Base-by-base conservation (phyloP, 2,113 vertebrate genomes). In the Propithecus coquereli region DNA sequence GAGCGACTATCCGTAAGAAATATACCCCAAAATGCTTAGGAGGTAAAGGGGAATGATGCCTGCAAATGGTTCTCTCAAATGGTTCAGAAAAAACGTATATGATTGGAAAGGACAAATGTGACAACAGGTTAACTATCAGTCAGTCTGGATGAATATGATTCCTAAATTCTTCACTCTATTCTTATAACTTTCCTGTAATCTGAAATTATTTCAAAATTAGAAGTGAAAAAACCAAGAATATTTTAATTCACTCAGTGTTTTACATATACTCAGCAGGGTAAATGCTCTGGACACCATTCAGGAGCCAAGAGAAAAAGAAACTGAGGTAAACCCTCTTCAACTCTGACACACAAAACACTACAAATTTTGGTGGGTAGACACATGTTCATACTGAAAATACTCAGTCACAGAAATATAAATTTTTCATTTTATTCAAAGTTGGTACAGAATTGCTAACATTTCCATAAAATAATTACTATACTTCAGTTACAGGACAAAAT, bases 391-490 rank as follows among this genome's bases (percentile, higher is more conserved):
- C 59, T 57, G 47, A 96, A 95, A 95, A 96, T 47, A 96, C 76
- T 71, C 82, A 97, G 70, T 82, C 96, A 95, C 68, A 94, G 84
- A 79, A 94, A 91, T 65, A 84, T 97, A 81, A 79, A 92, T 66
- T 25, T 95, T 98, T 97, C 97, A 94, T 98, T 99, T 99, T 99
- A 99, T 99, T 99, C 98, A 98, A 99, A 98, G 96, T 98, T 98
- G 98, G 98, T 98, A 99, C 98, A 98, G 98, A 99, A 98, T 97
- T 98, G 98, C 98, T 98, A 98, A 98, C 98, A 98, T 98, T 98
- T 98, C 98, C 98, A 98, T 98, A 99, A 98, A 99, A 98, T 98
- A 98, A 98, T 98, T 97, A 97, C 93, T 95, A 63, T 96, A 97
- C 96, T 98, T 98, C 92, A 98, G 98, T 95, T 98, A 99, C 98